These are phyloP conservation scores for Penaeus japonicus DNA, from an alignment of 1,140 invertebrate genomes.

Conservation along the genomic window DNA sequence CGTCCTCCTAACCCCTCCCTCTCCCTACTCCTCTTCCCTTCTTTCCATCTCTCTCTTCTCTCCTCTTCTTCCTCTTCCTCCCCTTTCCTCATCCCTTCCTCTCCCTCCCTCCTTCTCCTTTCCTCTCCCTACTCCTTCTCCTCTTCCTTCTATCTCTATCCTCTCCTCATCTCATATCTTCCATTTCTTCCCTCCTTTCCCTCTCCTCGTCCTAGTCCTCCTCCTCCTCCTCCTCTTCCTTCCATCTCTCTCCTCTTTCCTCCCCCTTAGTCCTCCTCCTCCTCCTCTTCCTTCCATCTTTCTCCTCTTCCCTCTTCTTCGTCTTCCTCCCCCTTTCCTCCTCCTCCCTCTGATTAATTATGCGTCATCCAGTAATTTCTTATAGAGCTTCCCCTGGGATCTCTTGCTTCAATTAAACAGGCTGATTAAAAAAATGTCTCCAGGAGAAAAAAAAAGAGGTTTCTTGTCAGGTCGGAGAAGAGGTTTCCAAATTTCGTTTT, in stretches of 20 bases:
- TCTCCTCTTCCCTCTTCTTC: background rate
- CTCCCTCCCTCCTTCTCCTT: background rate
- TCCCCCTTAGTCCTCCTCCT: too few species aligned
- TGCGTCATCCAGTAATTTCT: slow-evolving; percentile 56
- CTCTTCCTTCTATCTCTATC: background rate
- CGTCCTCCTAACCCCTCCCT: too few species aligned
- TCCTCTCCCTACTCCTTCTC: background rate
- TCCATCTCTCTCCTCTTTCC: too few species aligned
- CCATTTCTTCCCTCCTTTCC: too few species aligned
- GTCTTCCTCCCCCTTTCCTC: background rate
- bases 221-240: too few species aligned
- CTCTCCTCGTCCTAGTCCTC: too few species aligned
- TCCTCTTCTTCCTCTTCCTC: too few species aligned
- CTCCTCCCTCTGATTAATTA: slow-evolving; percentile 43
- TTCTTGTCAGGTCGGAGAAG: background rate
- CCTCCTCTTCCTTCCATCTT: too few species aligned
- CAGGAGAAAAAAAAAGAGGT: slow-evolving; percentile 1
- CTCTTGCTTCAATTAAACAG: slow-evolving; percentile 53
- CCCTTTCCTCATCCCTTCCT: too few species aligned
- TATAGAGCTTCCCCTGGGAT: slow-evolving; percentile 28
- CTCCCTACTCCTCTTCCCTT: too few species aligned
- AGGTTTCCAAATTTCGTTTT: background rate
- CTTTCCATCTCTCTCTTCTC: too few species aligned
- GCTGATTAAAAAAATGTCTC: slow-evolving; percentile 54
- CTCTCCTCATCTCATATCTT: too few species aligned